Evolutionary conservation across 2,113 vertebrate genomes (phyloP).

Genomic region (Tichodroma muraria): DNA sequence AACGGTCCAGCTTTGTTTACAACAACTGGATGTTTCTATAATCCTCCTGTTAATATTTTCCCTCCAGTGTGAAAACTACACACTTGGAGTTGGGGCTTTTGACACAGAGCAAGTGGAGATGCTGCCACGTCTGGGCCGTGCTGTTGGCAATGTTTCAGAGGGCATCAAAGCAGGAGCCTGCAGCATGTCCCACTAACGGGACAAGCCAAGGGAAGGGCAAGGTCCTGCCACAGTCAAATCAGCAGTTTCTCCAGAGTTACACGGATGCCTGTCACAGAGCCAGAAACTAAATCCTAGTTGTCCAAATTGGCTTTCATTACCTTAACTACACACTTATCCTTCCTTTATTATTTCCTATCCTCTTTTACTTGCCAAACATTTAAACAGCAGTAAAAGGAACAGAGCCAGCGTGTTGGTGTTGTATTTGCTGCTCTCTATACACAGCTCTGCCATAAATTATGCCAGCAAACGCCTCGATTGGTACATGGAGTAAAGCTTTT

Average conservation of each 20-base stretch:
- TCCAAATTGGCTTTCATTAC: neutral
- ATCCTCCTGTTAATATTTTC: slow-evolving; percentile 39
- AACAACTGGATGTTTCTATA: slow-evolving; percentile 50
- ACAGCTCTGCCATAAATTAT: neutral
- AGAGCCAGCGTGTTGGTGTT: neutral
- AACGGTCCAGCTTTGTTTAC: slow-evolving; percentile 49
- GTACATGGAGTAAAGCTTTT: neutral
- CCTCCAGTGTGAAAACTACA: neutral
- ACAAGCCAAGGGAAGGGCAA: neutral
- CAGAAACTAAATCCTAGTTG: neutral
- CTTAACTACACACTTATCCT: neutral
- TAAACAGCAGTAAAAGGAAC: neutral
- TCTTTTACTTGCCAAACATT: neutral
- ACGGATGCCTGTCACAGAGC: neutral
- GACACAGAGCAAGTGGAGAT: neutral
- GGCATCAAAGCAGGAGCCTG: neutral
- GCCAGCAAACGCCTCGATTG: neutral
- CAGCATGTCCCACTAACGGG: neutral
- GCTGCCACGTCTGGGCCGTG: neutral
- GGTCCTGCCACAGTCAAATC: neutral
- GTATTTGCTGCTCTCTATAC: neutral
- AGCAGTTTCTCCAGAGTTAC: neutral
- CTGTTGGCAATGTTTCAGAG: neutral
- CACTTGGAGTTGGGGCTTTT: neutral
- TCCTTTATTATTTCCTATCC: neutral